Evolutionary conservation across 2,888 invertebrate genomes (phyloP).

Genomic region (Trisateles emortualis): DNA sequence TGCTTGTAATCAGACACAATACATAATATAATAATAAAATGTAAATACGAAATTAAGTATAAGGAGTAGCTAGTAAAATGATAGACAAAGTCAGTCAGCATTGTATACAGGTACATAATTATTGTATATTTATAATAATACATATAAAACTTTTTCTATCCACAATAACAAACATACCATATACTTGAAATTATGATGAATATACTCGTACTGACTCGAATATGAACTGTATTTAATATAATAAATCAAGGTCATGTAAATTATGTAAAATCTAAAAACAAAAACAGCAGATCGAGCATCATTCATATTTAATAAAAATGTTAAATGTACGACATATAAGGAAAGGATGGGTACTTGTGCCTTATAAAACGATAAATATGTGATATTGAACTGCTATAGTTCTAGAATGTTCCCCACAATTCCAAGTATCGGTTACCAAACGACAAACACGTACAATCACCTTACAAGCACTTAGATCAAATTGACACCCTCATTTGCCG

Average conservation of each 20-base stretch:
- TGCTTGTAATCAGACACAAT: conserved; percentile 27
- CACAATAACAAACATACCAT: conserved; percentile 32
- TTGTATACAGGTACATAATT: conserved; percentile 39
- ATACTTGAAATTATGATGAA: conserved; percentile 47
- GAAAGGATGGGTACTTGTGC: too few relatives aligned
- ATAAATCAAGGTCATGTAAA: too few relatives aligned
- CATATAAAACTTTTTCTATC: conserved; percentile 41
- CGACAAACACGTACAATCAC: conserved; percentile 23
- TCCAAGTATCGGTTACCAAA: conserved; percentile 35
- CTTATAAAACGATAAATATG: too few relatives aligned
- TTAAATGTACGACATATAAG: too few relatives aligned
- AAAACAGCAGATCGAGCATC: too few relatives aligned
- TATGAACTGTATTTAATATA: too few relatives aligned
- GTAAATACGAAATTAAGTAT: conserved; percentile 16
- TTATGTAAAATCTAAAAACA: too few relatives aligned
- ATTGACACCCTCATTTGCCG: conserved; percentile 68
- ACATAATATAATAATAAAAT: conserved; percentile 24
- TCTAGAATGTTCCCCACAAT: conserved; percentile 15
- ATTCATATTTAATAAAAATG: too few relatives aligned
- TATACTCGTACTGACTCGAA: too few relatives aligned
- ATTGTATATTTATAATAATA: conserved; percentile 41
- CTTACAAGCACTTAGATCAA: conserved; percentile 56
- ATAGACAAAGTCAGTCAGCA: conserved; percentile 59
- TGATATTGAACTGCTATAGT: not conserved
- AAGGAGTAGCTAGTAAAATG: conserved; percentile 32